Evolutionary conservation across 2,888 invertebrate species (phyloP), one percentile per base, ranked within the genome.

Genomic region (Leptopilina drosophilae): DNA sequence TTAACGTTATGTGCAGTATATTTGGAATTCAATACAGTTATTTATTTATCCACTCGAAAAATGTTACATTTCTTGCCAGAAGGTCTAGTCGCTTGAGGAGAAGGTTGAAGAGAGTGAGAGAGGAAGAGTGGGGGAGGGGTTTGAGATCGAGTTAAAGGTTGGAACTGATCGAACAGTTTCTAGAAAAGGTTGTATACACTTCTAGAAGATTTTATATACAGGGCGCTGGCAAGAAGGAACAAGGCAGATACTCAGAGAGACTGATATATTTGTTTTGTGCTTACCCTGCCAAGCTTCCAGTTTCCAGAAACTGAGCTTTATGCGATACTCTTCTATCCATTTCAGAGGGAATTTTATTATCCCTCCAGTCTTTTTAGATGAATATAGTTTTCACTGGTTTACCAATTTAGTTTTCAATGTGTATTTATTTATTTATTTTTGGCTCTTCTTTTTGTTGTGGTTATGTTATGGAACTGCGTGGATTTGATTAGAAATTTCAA

Each of bases 261-360:
- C 64, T 77, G 81, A 81, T 81, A 81, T 81, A 81, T 81, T 77
- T 81, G 78, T 81, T 79, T 81, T 77, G 78, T 76, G 77, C 80
- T 79, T 66, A 79, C 75, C 49, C 64, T 75, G 79, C 66, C 76
- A 76, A 73, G 56, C 73, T 73, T 73, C 33, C n/a, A 33, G 53
- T 73, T 73, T 73, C 73, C 26, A 73, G 73, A 73, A 53, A 73
- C 33, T 73, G 56, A 73, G 53, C 73, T 73, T 56, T 26, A 33
- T 56, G 56, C n/a, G 53, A 73, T 73, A 73, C 73, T 33, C 73
- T 73, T 56, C 53, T 73, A 73, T 49, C 26, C 49, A 69, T 69
- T 40, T 65, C 64, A 65, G 64, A 53, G 67, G 14, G 67, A 69
- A 69, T 69, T 49, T 69, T 49, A 69, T 26, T 69, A 49, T 53